Conservation (phyloP, 2,888 invertebrate genomes). For the Globia sparganii region DNA sequence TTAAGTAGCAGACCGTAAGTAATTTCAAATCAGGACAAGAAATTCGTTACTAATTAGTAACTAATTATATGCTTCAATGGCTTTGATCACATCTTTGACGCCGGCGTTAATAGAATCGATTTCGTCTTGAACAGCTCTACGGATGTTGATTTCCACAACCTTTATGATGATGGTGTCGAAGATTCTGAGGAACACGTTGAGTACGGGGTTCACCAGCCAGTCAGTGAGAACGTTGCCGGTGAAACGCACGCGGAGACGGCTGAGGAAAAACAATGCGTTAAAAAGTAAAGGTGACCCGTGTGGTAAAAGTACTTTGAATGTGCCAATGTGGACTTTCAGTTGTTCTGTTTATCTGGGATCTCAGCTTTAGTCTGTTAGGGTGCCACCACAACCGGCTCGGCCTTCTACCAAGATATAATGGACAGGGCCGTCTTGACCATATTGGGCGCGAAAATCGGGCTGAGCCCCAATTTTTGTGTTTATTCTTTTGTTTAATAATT, state of each 20-base stretch:
- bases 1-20: neutral
- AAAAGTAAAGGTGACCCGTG: neutral
- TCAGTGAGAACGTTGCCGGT: conserved; percentile 87
- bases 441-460: too few relatives aligned
- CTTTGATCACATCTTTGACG: conserved; percentile 73
- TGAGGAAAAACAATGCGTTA: conserved; percentile 71
- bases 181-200: conserved; percentile 82
- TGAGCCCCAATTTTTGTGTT: too few relatives aligned
- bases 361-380: neutral
- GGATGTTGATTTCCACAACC: conserved; percentile 83
- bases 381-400: neutral
- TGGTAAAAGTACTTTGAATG: neutral
- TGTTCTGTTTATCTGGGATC: neutral
- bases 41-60: neutral
- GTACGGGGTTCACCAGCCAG: conserved; percentile 88
- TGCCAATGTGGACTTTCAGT: neutral
- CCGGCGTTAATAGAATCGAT: conserved; percentile 81
- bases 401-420: neutral
- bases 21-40: conserved; percentile 10
- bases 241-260: conserved; percentile 85
- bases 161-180: conserved; percentile 86
- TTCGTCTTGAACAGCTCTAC: conserved; percentile 74
- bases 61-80: conserved; percentile 74
- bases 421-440: too few relatives aligned
- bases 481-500: too few relatives aligned